phyloP scores from a whole-genome alignment of 1,140 invertebrate species.

The Aphelinus atriplicis region DNA sequence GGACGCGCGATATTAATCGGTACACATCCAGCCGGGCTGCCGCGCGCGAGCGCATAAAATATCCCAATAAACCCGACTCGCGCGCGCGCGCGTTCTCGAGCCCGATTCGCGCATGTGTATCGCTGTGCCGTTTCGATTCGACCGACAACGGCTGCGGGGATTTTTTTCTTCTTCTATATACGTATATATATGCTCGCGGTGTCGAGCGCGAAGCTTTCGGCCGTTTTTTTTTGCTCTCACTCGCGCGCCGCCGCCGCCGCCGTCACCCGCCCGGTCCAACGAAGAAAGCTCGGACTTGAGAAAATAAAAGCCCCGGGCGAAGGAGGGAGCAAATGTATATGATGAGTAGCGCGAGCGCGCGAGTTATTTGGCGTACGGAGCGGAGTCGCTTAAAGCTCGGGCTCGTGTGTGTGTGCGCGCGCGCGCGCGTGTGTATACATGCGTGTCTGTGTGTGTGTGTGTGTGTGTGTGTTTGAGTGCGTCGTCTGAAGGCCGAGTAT shows the following conservation, averaged over 20 bases:
- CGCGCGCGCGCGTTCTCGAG: not conserved
- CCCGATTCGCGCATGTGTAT: not conserved
- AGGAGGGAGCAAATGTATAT: constrained; percentile 34
- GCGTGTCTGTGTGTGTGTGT: not conserved
- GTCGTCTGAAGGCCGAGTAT: constrained; percentile 56
- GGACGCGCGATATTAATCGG: too few species aligned
- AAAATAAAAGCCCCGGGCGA: constrained; percentile 22
- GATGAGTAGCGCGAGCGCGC: constrained; percentile 32
- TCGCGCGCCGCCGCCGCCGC: constrained; percentile 3
- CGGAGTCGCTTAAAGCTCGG: constrained; percentile 26
- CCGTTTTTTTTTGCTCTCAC: too few species aligned
- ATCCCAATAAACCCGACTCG: too few species aligned
- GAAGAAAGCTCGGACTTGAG: constrained; percentile 5
- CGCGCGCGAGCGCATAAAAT: too few species aligned
- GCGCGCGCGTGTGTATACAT: not conserved
- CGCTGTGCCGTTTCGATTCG: too few species aligned
- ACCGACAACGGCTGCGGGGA: too few species aligned
- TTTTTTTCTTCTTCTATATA: too few species aligned
- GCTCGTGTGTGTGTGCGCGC: not conserved
- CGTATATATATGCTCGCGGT: too few species aligned
- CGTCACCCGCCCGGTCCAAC: constrained; percentile 19
- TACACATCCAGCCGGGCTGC: too few species aligned
- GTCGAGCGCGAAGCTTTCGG: too few species aligned
- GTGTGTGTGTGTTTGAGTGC: constrained; percentile 18
- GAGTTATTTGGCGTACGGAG: constrained; percentile 32